Percentiles rank a stretch among this genome's conserved stretches.
Conservation (phyloP, 1,140 invertebrate genomes). For the Trichogramma pretiosum region DNA sequence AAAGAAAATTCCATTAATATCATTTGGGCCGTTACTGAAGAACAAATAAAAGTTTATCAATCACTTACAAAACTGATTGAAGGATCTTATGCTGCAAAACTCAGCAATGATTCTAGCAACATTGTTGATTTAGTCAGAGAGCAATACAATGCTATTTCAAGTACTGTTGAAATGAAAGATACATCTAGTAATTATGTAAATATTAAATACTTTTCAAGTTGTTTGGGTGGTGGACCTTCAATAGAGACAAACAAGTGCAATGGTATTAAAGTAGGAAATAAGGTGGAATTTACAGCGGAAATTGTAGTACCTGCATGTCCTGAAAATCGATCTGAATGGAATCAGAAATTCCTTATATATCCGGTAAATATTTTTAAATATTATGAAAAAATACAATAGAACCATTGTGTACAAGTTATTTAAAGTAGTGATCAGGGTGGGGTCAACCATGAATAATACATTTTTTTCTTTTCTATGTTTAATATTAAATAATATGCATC, state of each 20-base stretch:
- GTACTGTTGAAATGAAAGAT: conserved; percentile 84
- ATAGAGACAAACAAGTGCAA: conserved; percentile 76
- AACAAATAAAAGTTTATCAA: conserved; percentile 77
- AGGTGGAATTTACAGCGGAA: conserved; percentile 64
- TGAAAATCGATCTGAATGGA: conserved; percentile 65
- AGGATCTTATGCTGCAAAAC: conserved; percentile 73
- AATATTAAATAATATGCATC: too few species aligned
- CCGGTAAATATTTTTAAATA: conserved; percentile 48
- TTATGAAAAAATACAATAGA: neutral
- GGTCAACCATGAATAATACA: too few species aligned
- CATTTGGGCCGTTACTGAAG: conserved; percentile 91
- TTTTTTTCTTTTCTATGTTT: too few species aligned
- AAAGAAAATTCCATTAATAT: conserved; percentile 92
- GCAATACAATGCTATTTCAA: conserved; percentile 87
- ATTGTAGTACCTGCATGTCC: conserved; percentile 68
- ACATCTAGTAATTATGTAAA: conserved; percentile 73
- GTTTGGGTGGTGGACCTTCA: conserved; percentile 52
- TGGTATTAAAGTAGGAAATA: conserved; percentile 74
- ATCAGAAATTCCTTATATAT: conserved; percentile 76
- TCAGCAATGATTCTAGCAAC: conserved; percentile 85
- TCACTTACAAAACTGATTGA: conserved; percentile 69
- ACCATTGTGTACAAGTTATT: neutral
- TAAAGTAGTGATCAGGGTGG: neutral
- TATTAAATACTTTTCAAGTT: conserved; percentile 81
- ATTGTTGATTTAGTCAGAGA: conserved; percentile 84